A percentile compares a stretch with the other conserved stretches of the same genome.
Evolutionary conservation across 2,888 invertebrate genomes (phyloP).

Genomic region (Capitulum mitella): DNA sequence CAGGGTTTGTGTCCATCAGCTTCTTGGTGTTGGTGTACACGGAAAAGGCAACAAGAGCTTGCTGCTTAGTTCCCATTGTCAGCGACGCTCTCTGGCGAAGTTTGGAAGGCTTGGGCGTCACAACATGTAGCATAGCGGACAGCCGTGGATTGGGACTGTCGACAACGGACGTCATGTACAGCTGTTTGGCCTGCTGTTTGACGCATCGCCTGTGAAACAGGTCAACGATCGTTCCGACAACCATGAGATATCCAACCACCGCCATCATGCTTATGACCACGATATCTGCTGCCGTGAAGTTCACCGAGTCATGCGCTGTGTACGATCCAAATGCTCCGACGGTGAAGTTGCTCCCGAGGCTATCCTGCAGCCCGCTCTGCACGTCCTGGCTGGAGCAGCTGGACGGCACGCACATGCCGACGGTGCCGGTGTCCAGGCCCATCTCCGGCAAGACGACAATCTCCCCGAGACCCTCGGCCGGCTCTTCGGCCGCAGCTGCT

Average conservation of each 20-base stretch:
- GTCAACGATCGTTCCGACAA: neutral
- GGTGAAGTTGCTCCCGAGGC: neutral
- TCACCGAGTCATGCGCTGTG: neutral
- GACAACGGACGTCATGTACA: neutral
- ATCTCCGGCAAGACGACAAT: neutral
- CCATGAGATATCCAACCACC: neutral
- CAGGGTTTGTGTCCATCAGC: slow-evolving; percentile 45
- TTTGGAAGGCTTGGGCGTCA: neutral
- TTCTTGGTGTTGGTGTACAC: slow-evolving; percentile 55
- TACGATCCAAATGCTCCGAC: neutral
- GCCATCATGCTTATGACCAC: neutral
- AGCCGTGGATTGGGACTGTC: neutral
- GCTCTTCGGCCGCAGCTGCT: no score
- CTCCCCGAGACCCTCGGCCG: neutral
- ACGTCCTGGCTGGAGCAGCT: neutral
- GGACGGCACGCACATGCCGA: neutral
- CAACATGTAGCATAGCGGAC: neutral
- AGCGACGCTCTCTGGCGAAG: neutral
- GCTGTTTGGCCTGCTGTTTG: neutral
- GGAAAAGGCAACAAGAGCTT: slow-evolving; percentile 54
- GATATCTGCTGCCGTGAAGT: neutral
- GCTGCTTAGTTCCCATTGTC: neutral
- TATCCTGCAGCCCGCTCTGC: neutral
- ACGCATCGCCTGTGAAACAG: neutral
- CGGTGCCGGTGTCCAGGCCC: neutral